Evolutionary conservation across 2,888 invertebrate species (phyloP).

Genomic region (Ernsta delagoae): DNA sequence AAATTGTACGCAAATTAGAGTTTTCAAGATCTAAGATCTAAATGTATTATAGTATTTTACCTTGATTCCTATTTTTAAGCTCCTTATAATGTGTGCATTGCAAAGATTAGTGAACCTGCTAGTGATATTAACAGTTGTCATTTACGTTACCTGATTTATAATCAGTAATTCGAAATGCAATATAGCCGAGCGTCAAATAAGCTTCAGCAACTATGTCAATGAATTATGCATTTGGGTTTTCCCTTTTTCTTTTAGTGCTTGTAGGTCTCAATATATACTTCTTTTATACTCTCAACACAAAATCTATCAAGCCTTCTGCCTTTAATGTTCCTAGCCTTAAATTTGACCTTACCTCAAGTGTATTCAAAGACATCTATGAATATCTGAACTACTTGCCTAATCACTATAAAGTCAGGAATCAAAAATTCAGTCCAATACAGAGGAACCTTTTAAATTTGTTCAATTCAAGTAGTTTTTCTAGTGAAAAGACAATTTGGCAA

Average conservation of each 20-base stretch:
- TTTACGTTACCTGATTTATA: no score
- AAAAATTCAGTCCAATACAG: conserved; percentile 61
- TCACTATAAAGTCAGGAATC: conserved; percentile 66
- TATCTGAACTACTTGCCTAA: conserved; percentile 70
- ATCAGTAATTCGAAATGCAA: no score
- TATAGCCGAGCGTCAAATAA: no score
- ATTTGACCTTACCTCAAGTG: conserved; percentile 57
- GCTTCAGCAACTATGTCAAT: no score
- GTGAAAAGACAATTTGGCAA: conserved; percentile 57
- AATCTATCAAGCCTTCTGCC: conserved; percentile 52
- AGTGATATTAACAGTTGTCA: no score
- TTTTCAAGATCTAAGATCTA: no score
- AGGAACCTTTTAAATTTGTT: conserved; percentile 63
- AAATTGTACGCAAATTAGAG: no score
- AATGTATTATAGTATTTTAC: no score
- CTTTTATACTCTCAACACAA: conserved; percentile 68
- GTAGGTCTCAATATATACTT: conserved; percentile 76
- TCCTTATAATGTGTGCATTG: no score
- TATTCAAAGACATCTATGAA: conserved; percentile 69
- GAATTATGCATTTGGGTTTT: conserved; percentile 49
- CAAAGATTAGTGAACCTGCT: no score
- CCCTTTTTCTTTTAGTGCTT: conserved; percentile 68
- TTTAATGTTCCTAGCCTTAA: conserved; percentile 60
- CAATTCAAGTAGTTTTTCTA: conserved; percentile 61
- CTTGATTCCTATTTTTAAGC: no score